These are phyloP conservation scores for Diplazon laetatorius DNA, from an alignment of 2,888 invertebrate genomes.

Conservation along the genomic window DNA sequence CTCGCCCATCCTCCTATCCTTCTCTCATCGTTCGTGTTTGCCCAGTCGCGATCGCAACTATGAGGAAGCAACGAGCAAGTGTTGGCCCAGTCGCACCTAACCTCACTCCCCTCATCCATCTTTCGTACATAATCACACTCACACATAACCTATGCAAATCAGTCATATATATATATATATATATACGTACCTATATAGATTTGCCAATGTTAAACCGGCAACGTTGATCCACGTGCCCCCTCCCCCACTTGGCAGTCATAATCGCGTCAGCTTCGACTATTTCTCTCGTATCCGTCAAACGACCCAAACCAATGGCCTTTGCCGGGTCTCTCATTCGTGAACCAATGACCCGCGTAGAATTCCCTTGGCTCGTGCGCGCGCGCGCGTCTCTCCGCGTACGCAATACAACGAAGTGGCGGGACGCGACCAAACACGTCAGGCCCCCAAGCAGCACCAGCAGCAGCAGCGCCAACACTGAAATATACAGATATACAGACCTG, in stretches of 20 bases:
- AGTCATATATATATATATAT: too few relatives aligned
- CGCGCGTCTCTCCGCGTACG: conserved; percentile 27
- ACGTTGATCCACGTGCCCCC: conserved; percentile 54
- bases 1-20: background rate
- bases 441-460: background rate
- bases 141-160: background rate
- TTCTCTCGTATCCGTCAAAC: conserved; percentile 71
- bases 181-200: conserved; percentile 34
- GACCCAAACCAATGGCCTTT: conserved; percentile 67
- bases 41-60: conserved; percentile 61
- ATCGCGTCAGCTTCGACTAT: conserved; percentile 73
- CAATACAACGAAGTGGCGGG: conserved; percentile 51
- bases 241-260: conserved; percentile 50
- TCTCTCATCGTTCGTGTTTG: too few relatives aligned
- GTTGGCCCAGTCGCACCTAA: conserved; percentile 65
- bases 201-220: conserved; percentile 33
- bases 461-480: too few relatives aligned
- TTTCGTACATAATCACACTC: conserved; percentile 48
- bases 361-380: conserved; percentile 54
- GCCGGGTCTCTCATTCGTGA: conserved; percentile 59
- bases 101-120: conserved; percentile 61
- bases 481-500: too few relatives aligned
- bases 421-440: conserved; percentile 31
- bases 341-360: conserved; percentile 70
- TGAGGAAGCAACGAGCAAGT: conserved; percentile 78